A percentile compares a stretch with the other conserved stretches of the same genome.
phyloP scores from a whole-genome alignment of 2,888 invertebrate species.

The Epinotia bilunana region DNA sequence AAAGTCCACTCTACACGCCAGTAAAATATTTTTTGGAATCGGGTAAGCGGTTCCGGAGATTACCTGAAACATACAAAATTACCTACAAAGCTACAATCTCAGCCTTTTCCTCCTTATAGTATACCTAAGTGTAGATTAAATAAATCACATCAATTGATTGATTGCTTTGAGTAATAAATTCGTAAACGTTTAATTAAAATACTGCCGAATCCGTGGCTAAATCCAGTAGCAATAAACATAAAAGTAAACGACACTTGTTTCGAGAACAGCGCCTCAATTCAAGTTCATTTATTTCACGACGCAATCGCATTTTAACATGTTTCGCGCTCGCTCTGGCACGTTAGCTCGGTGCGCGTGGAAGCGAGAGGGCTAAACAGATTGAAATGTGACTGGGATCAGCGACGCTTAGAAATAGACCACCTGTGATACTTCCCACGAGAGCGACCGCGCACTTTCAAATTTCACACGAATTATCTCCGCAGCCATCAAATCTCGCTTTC shows the following conservation, averaged over 20 bases:
- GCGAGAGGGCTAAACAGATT: no score
- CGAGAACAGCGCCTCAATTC: neutral
- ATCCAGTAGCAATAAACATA: slow-evolving; percentile 25
- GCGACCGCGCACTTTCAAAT: slow-evolving; percentile 37
- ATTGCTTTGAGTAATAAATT: neutral
- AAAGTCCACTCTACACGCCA: no score
- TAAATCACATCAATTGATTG: neutral
- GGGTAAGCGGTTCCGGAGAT: no score
- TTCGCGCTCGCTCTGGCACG: neutral
- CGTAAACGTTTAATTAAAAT: neutral
- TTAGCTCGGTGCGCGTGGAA: no score
- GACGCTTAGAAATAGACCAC: neutral
- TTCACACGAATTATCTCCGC: slow-evolving; percentile 41
- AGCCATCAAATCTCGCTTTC: slow-evolving; percentile 36
- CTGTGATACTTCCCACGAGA: slow-evolving; percentile 34
- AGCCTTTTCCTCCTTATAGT: no score
- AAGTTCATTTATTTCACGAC: neutral
- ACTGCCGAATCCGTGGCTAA: slow-evolving; percentile 11
- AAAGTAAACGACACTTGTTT: slow-evolving; percentile 27
- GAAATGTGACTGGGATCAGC: neutral
- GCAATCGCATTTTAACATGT: neutral
- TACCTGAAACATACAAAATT: no score
- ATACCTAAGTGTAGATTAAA: no score
- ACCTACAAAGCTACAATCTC: no score
- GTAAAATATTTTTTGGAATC: no score